Evolutionary conservation across 2,888 invertebrate genomes (phyloP), one percentile per base, ranked within the genome.

Genomic region (Penaeus monodon): DNA sequence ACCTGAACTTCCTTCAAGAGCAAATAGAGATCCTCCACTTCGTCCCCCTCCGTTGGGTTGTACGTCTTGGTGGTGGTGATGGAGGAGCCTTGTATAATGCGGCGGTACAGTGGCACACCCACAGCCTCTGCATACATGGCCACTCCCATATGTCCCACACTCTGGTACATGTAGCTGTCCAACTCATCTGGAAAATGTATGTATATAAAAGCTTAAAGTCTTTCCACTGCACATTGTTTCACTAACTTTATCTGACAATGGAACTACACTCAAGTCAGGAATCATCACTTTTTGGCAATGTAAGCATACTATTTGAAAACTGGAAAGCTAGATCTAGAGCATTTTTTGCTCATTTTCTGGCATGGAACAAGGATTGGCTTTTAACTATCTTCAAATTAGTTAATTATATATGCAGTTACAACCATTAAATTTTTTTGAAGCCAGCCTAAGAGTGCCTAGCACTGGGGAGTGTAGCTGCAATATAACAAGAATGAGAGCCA

Each of bases 91-190:
- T 94, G 94, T 85, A 99, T 99, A 89, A 94, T 94, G 91, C 95
- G 95, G 89, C 97, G 94, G 93, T 96, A 99, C 81, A 99, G 93
- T 0, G 99, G 99, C 88, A 99, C 93, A 6, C 95, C 96, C 96
- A 99, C 96, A 2, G 99, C 99, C 92, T 97, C 96, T 49, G 98
- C 97, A 92, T 98, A 97, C 90, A 96, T 94, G 90, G 96, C 95
- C 90, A 99, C 96, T 29, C 97, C 98, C 94, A 98, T 97, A 92
- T 98, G 97, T 0, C 99, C 99, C 85, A 99, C 99, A 81, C 98
- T 98, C 94, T 99, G 99, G 92, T 99, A 99, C 99, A 99, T 99
- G 92, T 97, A 99, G 92, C 98, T 98, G 93, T 99, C 98, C 91
- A 98, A 92, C 93, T 98, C 98, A 94, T 96, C 96, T 96, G 88